phyloP scores from a whole-genome alignment of 2,113 vertebrate species.

The Saiga tatarica region DNA sequence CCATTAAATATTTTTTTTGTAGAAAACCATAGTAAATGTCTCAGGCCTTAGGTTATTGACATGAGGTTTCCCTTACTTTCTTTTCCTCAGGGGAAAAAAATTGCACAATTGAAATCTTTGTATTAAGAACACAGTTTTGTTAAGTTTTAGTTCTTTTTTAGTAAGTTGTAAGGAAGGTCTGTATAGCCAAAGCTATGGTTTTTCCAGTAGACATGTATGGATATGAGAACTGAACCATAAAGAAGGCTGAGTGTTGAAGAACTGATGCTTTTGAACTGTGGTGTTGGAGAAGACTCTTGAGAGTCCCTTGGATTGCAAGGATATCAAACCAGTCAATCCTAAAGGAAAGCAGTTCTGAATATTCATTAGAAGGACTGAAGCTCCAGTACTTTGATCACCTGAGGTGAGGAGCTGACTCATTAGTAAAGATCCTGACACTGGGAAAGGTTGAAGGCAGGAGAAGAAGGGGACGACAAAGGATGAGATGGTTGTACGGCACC shows the following conservation, averaged over 20 bases:
- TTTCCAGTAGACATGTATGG: background rate
- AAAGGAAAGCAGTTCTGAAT: background rate
- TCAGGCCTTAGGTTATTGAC: too few relatives aligned
- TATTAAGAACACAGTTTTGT: conserved; percentile 12
- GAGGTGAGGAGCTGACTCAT: background rate
- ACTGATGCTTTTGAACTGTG: background rate
- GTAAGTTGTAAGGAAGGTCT: background rate
- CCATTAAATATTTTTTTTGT: conserved; percentile 1
- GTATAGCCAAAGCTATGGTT: background rate
- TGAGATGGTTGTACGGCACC: background rate
- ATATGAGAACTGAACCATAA: background rate
- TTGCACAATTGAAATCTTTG: background rate
- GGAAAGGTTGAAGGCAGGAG: background rate
- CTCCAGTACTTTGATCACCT: background rate
- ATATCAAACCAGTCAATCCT: background rate
- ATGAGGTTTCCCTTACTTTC: too few relatives aligned
- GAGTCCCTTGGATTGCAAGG: background rate
- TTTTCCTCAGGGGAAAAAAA: too few relatives aligned
- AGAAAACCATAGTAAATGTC: too few relatives aligned
- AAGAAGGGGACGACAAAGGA: background rate
- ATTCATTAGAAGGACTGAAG: background rate
- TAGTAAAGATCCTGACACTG: background rate
- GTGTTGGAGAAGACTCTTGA: background rate
- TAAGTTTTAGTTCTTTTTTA: background rate
- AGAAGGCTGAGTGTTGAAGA: background rate